Conservation (phyloP, 2,888 invertebrate species). For the Loripinus fragilis region DNA sequence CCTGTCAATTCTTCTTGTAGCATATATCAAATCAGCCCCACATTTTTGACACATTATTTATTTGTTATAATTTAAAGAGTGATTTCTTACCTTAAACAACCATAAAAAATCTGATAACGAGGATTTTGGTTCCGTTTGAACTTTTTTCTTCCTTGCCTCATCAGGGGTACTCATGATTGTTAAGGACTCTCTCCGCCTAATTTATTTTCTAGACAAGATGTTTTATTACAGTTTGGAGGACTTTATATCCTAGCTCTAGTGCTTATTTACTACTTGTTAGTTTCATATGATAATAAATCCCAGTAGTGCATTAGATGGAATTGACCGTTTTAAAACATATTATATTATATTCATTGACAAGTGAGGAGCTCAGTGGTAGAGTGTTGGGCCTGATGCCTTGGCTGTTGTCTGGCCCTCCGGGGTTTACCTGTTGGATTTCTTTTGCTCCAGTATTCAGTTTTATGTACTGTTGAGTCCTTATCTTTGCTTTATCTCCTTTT, state of each 20-base stretch:
- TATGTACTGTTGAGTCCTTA: no score
- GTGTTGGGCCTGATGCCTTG: no score
- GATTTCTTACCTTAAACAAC: neutral
- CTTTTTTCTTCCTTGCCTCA: neutral
- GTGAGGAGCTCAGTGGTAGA: no score
- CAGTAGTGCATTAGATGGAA: neutral
- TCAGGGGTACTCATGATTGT: neutral
- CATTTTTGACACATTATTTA: constrained; percentile 5
- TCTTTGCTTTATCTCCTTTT: no score
- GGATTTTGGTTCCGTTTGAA: neutral
- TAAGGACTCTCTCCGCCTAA: neutral
- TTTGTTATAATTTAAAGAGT: constrained; percentile 3
- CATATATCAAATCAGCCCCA: neutral
- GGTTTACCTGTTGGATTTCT: no score
- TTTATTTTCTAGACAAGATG: constrained; percentile 9
- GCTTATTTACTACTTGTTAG: constrained; percentile 16
- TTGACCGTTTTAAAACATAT: neutral
- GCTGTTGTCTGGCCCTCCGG: no score
- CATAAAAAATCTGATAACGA: neutral
- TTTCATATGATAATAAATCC: neutral
- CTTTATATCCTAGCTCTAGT: constrained; percentile 1
- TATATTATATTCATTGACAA: no score
- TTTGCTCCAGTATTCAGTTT: no score
- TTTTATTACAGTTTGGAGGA: constrained; percentile 10
- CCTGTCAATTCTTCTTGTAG: no score